phyloP scores from a whole-genome alignment of 2,113 vertebrate genomes.

The Pterophyllum scalare region DNA sequence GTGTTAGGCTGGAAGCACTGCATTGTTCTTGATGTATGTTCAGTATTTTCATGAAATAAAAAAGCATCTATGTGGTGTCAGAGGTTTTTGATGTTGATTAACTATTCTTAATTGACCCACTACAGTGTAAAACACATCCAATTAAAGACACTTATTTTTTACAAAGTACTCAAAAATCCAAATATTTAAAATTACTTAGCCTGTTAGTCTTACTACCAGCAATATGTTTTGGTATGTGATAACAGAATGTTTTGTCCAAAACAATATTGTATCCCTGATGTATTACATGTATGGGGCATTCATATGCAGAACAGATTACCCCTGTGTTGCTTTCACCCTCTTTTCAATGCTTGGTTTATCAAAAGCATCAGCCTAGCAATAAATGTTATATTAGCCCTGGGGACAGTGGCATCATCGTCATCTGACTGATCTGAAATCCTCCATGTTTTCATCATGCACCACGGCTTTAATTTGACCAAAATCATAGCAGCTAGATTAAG shows the following conservation, averaged over 20 bases:
- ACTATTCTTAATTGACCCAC: background rate
- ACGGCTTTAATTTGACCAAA: background rate
- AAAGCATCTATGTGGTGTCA: background rate
- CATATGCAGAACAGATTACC: background rate
- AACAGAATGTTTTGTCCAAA: background rate
- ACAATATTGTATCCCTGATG: background rate
- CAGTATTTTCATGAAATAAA: background rate
- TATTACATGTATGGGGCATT: background rate
- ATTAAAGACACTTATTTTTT: background rate
- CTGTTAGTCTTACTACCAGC: background rate
- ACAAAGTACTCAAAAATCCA: background rate
- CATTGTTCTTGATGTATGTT: background rate
- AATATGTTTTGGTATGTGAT: background rate
- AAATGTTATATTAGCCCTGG: background rate
- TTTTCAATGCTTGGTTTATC: background rate
- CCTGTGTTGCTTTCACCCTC: background rate
- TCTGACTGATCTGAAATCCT: background rate
- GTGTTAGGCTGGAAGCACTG: background rate
- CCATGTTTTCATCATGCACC: background rate
- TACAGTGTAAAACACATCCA: background rate
- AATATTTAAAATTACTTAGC: background rate
- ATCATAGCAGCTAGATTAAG: background rate
- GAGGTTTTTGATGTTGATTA: background rate
- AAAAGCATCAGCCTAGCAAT: background rate
- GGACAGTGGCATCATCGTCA: background rate